phyloP scores from a whole-genome alignment of 2,888 invertebrate species.

The Drosophila setosimentum region DNA sequence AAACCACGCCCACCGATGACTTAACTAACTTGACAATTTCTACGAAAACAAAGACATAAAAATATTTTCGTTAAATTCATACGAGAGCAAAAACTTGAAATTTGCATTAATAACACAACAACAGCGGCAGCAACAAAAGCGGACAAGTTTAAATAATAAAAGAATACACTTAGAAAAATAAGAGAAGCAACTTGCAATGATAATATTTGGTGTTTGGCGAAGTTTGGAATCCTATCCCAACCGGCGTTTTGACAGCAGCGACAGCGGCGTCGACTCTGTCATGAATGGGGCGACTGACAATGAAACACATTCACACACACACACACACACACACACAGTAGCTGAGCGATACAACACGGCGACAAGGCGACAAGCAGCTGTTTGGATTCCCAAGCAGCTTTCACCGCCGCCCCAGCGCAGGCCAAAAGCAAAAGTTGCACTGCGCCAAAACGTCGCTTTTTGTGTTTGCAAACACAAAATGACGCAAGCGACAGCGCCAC shows the following conservation, averaged over 20 bases:
- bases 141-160: conserved; percentile 1
- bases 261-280: conserved; percentile 41
- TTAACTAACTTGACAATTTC: neutral
- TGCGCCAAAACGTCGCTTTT: conserved; percentile 25
- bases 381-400: conserved; percentile 80
- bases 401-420: conserved; percentile 68
- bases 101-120: neutral
- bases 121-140: neutral
- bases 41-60: conserved; percentile 24
- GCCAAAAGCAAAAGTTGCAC: conserved; percentile 54
- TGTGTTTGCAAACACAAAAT: conserved; percentile 69
- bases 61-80: conserved; percentile 9
- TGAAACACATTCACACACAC: conserved; percentile 63
- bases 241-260: conserved; percentile 70
- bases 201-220: conserved; percentile 5
- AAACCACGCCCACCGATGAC: neutral
- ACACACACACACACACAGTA: conserved; percentile 2
- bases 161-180: conserved; percentile 25
- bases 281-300: conserved; percentile 77
- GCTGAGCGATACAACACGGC: conserved; percentile 48
- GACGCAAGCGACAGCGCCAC: conserved; percentile 73
- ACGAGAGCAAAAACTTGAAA: neutral
- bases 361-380: conserved; percentile 75
- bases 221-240: conserved; percentile 79
- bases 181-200: conserved; percentile 2